Percentiles rank a stretch among this genome's conserved stretches.
Conservation (phyloP, 2,888 invertebrate species). For the Emesis russula region DNA sequence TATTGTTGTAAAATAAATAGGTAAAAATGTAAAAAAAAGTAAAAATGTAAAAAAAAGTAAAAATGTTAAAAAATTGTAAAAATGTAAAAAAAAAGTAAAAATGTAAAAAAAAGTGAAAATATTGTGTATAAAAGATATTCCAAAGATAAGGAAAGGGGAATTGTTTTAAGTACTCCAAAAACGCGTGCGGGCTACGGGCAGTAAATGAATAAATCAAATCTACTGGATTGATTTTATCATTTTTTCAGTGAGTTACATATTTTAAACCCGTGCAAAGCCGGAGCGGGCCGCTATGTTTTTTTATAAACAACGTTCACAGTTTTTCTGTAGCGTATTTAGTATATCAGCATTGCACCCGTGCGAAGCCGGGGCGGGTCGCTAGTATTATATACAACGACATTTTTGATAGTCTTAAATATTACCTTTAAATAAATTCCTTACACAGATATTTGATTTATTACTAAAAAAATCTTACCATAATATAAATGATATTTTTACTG, state of each 20-base stretch:
- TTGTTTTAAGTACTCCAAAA: conserved; percentile 23
- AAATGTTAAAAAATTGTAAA: conserved; percentile 8
- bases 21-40: conserved; percentile 11
- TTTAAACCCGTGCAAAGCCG: too few species aligned
- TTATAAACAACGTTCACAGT: too few species aligned
- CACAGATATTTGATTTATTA: too few species aligned
- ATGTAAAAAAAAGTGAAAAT: conserved; percentile 16
- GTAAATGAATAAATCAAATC: conserved; percentile 14
- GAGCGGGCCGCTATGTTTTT: too few species aligned
- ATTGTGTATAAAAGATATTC: conserved; percentile 21
- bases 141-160: conserved; percentile 21
- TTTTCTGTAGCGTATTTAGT: too few species aligned
- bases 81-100: conserved; percentile 20
- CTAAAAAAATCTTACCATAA: too few species aligned
- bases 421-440: too few species aligned
- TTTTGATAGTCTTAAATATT: too few species aligned
- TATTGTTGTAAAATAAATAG: background rate
- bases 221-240: conserved; percentile 22
- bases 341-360: too few species aligned
- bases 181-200: conserved; percentile 19
- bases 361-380: too few species aligned
- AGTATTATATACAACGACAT: too few species aligned
- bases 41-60: background rate
- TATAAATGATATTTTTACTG: too few species aligned
- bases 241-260: conserved; percentile 14